These are phyloP conservation scores for Arnoldichthys spilopterus DNA, from an alignment of 2,797 vertebrate genomes.

Conservation along the genomic window DNA sequence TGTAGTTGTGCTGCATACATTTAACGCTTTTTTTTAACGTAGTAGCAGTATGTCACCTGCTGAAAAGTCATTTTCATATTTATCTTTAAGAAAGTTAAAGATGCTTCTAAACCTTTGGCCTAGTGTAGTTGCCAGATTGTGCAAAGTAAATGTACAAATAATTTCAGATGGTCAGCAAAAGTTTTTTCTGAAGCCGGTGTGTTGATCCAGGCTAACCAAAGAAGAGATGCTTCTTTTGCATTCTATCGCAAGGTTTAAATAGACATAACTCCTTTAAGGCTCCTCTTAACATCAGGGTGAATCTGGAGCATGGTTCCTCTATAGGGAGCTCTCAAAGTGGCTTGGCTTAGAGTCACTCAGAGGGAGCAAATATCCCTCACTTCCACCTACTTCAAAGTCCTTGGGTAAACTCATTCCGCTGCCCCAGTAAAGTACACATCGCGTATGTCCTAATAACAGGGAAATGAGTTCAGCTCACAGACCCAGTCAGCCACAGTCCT, in stretches of 20 bases:
- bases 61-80: too few relatives aligned
- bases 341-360: slow-evolving; percentile 42
- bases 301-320: slow-evolving; percentile 49
- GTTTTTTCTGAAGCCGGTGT: not conserved
- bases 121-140: not conserved
- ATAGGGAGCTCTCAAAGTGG: slow-evolving; percentile 47
- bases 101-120: not conserved
- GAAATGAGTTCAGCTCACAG: slow-evolving; percentile 52
- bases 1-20: too few relatives aligned
- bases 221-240: not conserved
- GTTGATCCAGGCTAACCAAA: not conserved
- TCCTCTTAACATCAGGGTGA: slow-evolving; percentile 43
- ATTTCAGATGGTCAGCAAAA: not conserved
- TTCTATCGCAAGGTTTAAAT: slow-evolving; percentile 17
- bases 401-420: slow-evolving; percentile 54
- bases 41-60: too few relatives aligned
- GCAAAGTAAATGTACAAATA: not conserved
- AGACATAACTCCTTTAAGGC: slow-evolving; percentile 2
- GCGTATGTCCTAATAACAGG: slow-evolving; percentile 55
- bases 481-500: slow-evolving; percentile 34
- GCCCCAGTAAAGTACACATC: slow-evolving; percentile 55
- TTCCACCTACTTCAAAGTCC: slow-evolving; percentile 60
- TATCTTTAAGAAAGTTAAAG: too few relatives aligned
- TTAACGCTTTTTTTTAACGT: too few relatives aligned
- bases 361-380: slow-evolving; percentile 53